Evolutionary conservation across 2,797 vertebrate species (phyloP), one percentile per base, ranked within the genome.

Genomic region (Phalloptychus januarius): DNA sequence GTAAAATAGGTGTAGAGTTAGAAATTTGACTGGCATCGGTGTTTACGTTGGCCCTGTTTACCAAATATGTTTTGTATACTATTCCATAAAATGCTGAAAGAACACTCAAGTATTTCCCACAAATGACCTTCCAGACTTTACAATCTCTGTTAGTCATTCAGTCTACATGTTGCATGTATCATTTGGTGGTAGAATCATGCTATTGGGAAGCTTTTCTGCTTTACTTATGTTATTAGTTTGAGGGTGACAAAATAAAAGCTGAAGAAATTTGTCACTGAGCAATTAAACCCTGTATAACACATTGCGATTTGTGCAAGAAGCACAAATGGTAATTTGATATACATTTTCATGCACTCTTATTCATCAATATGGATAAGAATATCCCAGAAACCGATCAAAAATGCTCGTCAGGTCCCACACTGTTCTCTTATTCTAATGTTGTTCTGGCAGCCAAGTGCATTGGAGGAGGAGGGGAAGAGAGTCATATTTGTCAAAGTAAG

Each of bases 1-100:
- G 79, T 82, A 72, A 85, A 86, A 79, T 77, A 44, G 71, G 52
- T 54, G 50, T 77, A 61, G 20, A 71, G n/a, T 38, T 67, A 16
- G 1, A 33, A 63, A 38, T 77, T 65, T 56, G 72, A 70, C 52
- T 15, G 20, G 61, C 40, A 20, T 42, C 2, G 40, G 28, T 40
- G 7, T 46, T 50, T 8, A 25, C 0, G 16, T 70, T 69, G 20
- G 25, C 15, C 38, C 10, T 25, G 6, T 25, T 69, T 42, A 25
- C 11, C 40, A 44, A 70, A n/a, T 44, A 33, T 44, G 7, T 23
- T 23, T 20, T 36, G 3, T 23, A 18, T 25, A n/a, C n/a, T 25
- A n/a, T 7, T 28, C 5, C 25, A 70, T 7, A 70, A 18, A 15
- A 11, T 73, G 11, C 23, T 54, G 20, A 48, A 15, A n/a, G 48